phyloP scores from a whole-genome alignment of 35 echinoderm and acorn worm species.

The Acanthaster planci region DNA sequence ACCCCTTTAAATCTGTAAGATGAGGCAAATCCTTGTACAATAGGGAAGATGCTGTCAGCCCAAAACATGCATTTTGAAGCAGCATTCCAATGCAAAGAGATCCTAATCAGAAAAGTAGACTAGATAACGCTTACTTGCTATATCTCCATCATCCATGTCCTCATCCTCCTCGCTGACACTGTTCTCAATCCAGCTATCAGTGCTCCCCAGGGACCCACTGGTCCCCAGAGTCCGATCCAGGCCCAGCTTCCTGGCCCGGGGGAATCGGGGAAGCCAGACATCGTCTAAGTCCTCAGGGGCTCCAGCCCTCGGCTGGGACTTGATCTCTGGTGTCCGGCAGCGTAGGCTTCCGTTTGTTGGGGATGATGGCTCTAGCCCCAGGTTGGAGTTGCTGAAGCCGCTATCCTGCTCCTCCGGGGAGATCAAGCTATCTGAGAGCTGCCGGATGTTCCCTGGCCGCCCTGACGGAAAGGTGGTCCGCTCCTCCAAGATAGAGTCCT shows the following conservation, averaged over 20 bases:
- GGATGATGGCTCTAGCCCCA: neutral
- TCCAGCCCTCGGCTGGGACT: neutral
- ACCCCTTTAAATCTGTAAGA: too few relatives aligned
- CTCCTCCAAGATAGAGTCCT: constrained; percentile 16
- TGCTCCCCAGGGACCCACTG: neutral
- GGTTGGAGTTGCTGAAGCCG: neutral
- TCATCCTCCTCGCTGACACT: constrained; percentile 18
- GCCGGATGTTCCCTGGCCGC: neutral
- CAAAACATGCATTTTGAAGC: too few relatives aligned
- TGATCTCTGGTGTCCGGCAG: constrained; percentile 4
- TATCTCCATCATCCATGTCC: constrained; percentile 13
- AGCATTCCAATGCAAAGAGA: too few relatives aligned
- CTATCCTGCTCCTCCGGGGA: constrained; percentile 20
- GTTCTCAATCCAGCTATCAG: constrained; percentile 24
- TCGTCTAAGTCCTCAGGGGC: neutral
- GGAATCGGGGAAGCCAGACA: constrained; percentile 11
- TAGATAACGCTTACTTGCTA: neutral
- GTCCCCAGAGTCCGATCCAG: neutral
- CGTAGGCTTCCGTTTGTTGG: neutral
- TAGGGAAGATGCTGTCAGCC: too few relatives aligned
- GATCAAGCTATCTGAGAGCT: neutral
- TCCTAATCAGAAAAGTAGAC: too few relatives aligned
- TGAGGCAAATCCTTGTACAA: too few relatives aligned
- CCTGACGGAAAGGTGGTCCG: neutral
- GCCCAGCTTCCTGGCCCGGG: neutral